Conservation (phyloP, 92 coral and sea anemone species). For the Paragorgia papillata region DNA sequence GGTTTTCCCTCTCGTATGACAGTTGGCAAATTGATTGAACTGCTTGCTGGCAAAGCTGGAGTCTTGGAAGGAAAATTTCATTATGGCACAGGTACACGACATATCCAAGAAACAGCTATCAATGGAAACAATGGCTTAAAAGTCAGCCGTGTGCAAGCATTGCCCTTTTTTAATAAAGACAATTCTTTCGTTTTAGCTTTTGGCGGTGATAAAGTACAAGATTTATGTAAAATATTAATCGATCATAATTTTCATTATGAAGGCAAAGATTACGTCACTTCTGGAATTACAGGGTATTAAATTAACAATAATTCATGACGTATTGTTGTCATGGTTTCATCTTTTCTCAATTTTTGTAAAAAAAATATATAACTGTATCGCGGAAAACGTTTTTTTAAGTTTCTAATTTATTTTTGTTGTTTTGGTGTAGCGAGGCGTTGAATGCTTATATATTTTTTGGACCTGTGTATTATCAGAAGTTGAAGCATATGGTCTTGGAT, state of each 20-base stretch:
- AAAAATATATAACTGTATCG: too few species aligned
- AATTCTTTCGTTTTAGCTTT: constrained; percentile 73
- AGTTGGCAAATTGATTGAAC: constrained; percentile 93
- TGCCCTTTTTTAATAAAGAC: too few species aligned
- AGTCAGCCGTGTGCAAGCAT: too few species aligned
- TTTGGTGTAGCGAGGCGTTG: constrained; percentile 87
- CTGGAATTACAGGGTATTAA: constrained; percentile 91
- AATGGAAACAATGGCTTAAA: too few species aligned
- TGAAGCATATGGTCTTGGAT: constrained; percentile 96
- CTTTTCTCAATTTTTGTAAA: too few species aligned
- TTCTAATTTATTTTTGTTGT: neutral
- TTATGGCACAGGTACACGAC: constrained; percentile 85
- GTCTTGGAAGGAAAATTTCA: constrained; percentile 87
- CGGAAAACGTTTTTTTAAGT: too few species aligned
- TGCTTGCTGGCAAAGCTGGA: constrained; percentile 96
- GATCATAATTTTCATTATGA: constrained; percentile 91
- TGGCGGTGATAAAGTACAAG: constrained; percentile 98
- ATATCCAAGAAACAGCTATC: too few species aligned
- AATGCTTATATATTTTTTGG: constrained; percentile 94
- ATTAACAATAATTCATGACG: neutral
- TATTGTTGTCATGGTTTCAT: too few species aligned
- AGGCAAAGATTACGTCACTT: constrained; percentile 96
- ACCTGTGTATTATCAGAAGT: constrained; percentile 93
- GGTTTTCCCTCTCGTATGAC: constrained; percentile 99
- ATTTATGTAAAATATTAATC: constrained; percentile 79